Evolutionary conservation across 2,113 vertebrate species (phyloP), one percentile per base, ranked within the genome.

Genomic region (Danio rerio): DNA sequence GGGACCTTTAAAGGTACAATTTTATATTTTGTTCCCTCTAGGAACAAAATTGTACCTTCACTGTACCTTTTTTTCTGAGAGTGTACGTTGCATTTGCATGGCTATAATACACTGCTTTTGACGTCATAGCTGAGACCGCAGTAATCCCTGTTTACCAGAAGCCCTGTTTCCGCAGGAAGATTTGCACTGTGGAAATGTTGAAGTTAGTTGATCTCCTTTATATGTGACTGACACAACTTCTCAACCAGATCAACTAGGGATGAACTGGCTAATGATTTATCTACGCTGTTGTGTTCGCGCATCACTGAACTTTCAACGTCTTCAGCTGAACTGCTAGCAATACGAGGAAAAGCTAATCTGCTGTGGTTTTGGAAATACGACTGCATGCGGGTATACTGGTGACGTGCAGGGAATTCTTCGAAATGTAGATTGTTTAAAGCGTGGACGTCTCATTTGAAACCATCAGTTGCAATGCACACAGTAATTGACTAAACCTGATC

Each of bases 131-230:
- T n/a, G 31, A 31, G 15, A 78, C 69, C 61, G 43, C 69, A 69
- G 56, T 85, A 86, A 83, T 83, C 78, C 77, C 40, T 62, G 52
- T 73, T 82, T 81, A 71, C 43, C 50, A 71, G 47, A 81, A 56
- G 20, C 47, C 53, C 52, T 15, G 53, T 31, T 21, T 70, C 78
- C 15, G 9, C 61, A 65, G 66, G 31, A n/a, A 82, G 45, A 69
- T 73, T 73, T 61, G 55, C 45, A 40, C 58, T 63, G 55, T 79
- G 69, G 84, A 82, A 82, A 83, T 58, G 49, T 75, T 59, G 20
- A 16, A 61, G 71, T 16, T 75, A 82, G 59, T 59, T 77, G 73
- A 76, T 77, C 73, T 65, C 49, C 7, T 56, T 78, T 45, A 56
- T 12, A 68, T 21, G n/a, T 40, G 50, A 59, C 82, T 68, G 75